Evolutionary conservation across 2,888 invertebrate genomes (phyloP).

Genomic region (Laothoe populi): DNA sequence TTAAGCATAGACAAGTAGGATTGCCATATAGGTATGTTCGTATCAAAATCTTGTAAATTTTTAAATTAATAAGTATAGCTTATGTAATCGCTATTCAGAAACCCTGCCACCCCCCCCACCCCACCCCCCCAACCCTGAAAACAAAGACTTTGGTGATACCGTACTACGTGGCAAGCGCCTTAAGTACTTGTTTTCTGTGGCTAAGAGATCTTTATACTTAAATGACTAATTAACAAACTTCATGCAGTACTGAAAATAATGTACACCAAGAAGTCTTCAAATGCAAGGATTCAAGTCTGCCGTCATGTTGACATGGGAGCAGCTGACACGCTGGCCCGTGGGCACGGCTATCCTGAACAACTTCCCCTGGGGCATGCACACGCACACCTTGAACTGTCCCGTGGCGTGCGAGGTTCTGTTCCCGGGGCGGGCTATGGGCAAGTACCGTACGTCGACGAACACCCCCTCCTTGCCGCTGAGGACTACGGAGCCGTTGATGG

Average conservation of each 20-base stretch:
- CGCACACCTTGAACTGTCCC: slow-evolving; percentile 93
- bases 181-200: too few relatives aligned
- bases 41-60: too few relatives aligned
- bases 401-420: slow-evolving; percentile 56
- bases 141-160: too few relatives aligned
- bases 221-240: neutral
- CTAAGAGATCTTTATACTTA: neutral
- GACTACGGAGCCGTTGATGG: slow-evolving; percentile 90
- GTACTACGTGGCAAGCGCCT: too few relatives aligned
- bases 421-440: slow-evolving; percentile 86
- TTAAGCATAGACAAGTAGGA: too few relatives aligned
- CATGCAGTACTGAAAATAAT: neutral
- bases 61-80: too few relatives aligned
- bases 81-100: too few relatives aligned
- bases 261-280: slow-evolving; percentile 53
- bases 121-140: too few relatives aligned
- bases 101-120: too few relatives aligned
- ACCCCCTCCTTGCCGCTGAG: slow-evolving; percentile 89
- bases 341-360: slow-evolving; percentile 91
- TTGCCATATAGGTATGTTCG: too few relatives aligned
- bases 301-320: slow-evolving; percentile 86
- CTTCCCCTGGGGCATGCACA: slow-evolving; percentile 95
- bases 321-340: slow-evolving; percentile 84
- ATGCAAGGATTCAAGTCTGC: slow-evolving; percentile 87
- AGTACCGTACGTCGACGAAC: slow-evolving; percentile 88